Evolutionary conservation across 2,113 vertebrate species (phyloP).

Genomic region (Nothocercus nigrocapillus): DNA sequence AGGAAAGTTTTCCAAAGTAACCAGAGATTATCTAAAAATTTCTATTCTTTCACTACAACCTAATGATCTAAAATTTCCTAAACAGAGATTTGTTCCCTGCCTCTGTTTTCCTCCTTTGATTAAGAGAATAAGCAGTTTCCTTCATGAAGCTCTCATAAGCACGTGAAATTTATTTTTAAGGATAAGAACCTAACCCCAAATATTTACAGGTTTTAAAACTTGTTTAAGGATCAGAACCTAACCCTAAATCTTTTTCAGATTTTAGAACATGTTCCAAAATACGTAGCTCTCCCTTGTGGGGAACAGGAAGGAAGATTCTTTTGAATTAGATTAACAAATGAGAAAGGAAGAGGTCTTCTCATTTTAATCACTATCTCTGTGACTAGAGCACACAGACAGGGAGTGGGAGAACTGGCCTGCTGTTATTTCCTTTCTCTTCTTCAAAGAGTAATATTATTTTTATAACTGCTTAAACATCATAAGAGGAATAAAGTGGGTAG

Average conservation of each 20-base stretch:
- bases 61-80: background rate
- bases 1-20: background rate
- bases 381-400: background rate
- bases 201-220: background rate
- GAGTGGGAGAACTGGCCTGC: background rate
- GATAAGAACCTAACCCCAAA: background rate
- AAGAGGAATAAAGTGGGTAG: background rate
- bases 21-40: background rate
- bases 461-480: no score
- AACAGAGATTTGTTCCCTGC: background rate
- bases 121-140: background rate
- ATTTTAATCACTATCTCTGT: background rate
- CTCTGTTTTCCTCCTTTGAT: background rate
- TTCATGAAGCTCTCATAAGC: background rate
- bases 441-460: background rate
- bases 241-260: background rate
- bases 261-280: background rate
- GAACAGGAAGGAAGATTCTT: background rate
- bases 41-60: background rate
- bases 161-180: background rate
- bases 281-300: background rate
- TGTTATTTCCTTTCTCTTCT: background rate
- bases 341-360: background rate
- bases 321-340: background rate
- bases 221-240: background rate